Base-by-base conservation (phyloP, 2,113 vertebrate genomes). In the Gallinago media region DNA sequence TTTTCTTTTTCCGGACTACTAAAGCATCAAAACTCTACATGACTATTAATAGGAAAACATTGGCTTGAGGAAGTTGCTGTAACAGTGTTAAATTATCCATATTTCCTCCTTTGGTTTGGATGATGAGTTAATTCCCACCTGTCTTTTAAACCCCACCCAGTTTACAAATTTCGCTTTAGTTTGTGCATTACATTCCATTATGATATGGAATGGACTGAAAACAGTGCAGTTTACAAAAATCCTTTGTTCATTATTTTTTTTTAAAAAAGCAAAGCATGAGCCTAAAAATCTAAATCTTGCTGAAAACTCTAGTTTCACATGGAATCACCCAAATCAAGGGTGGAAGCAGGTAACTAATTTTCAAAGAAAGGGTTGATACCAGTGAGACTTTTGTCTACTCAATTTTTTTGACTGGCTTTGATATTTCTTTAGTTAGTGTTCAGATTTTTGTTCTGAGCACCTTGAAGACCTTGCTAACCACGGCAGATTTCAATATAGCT, bases 231-330 rank as follows among this genome's bases (percentile, higher is more conserved):
- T 54, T 49, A 27, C 31, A 85, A 66, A 81, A 83, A 56, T 4
- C 1, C 1, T 65, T 5, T 3, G 14, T 18, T 65, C 6, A 40
- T 27, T 3, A 1, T 25, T 59, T 12, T n/a, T n/a, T 22, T 21
- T 40, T 8, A 19, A 34, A 55, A 54, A 49, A 22, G 4, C 23
- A 50, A 83, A 68, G 2, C 32, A 68, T 40, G 20, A 55, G 26
- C 17, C 18, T 38, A 29, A 73, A 74, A 62, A 52, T 21, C 7
- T 72, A 49, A 25, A 59, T 56, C 7, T 62, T 77, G 2, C 23
- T 56, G 66, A 73, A 92, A 86, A 61, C 17, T 70, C 11, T 31
- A 54, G 31, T 71, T 75, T 76, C 32, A 46, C 19, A 12, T 25
- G 16, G n/a, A 65, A 65, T 47, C 38, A 42, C 8, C 16, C 12